Percentiles rank a stretch among this genome's conserved stretches.
These are phyloP conservation scores for Aldabrachelys gigantea DNA, from an alignment of 2,113 vertebrate species.

Conservation along the genomic window DNA sequence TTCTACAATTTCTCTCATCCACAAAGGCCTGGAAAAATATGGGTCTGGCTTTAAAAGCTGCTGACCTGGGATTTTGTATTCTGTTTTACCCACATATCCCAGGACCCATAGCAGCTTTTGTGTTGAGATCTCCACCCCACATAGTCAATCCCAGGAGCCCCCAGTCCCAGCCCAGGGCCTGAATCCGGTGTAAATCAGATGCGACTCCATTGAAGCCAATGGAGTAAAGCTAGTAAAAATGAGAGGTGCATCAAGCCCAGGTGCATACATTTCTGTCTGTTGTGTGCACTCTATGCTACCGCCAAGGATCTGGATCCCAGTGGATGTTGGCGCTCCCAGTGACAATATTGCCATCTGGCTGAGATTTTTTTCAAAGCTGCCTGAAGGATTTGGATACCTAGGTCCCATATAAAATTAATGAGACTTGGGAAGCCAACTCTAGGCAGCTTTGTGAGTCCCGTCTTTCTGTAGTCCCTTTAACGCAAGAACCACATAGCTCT, in stretches of 20 bases:
- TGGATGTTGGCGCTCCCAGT: not conserved
- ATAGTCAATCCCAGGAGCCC: not conserved
- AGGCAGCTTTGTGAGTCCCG: not conserved
- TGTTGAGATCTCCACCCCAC: not conserved
- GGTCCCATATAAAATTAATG: not conserved
- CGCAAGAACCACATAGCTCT: not conserved
- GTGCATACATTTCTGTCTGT: not conserved
- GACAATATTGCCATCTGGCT: not conserved
- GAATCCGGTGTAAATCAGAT: not conserved
- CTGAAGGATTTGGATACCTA: not conserved
- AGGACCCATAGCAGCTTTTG: constrained; percentile 29
- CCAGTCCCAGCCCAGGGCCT: not conserved
- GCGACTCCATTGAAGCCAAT: not conserved
- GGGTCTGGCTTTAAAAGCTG: constrained; percentile 54
- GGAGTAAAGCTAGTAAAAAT: not conserved
- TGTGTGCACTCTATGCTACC: not conserved
- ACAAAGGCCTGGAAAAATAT: not conserved
- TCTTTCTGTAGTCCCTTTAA: not conserved
- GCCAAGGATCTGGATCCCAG: not conserved
- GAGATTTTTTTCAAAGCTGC: not conserved
- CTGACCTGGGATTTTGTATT: not conserved
- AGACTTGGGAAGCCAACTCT: not conserved
- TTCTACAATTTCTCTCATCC: constrained; percentile 52
- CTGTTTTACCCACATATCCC: not conserved
- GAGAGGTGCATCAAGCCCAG: not conserved